phyloP scores from a whole-genome alignment of 2,797 vertebrate species.

The Octomys mimax region DNA sequence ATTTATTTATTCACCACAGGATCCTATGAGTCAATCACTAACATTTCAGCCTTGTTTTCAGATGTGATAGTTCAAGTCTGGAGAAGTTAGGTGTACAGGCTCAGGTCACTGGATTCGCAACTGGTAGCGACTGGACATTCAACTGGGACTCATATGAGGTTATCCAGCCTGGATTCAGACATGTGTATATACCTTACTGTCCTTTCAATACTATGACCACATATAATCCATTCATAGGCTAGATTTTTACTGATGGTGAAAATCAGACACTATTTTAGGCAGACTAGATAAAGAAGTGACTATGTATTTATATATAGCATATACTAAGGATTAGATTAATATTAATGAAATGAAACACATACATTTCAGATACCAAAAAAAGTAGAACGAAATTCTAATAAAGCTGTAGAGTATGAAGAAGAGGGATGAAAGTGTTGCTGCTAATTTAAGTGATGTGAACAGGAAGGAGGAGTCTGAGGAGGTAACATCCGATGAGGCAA shows the following conservation, averaged over 20 bases:
- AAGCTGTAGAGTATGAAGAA: not conserved
- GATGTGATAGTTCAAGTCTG: constrained; percentile 2
- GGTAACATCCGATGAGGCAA: not conserved
- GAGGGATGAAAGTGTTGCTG: not conserved
- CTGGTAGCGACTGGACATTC: not conserved
- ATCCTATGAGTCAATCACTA: not conserved
- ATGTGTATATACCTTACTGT: not conserved
- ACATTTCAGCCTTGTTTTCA: not conserved
- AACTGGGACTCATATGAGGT: not conserved
- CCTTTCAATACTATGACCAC: not conserved
- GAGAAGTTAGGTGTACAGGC: not conserved
- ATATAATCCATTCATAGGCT: not conserved
- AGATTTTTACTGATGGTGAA: not conserved
- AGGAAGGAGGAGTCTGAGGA: not conserved
- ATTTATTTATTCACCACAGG: not conserved
- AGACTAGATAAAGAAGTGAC: not conserved
- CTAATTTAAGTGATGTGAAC: not conserved
- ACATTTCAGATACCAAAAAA: not conserved
- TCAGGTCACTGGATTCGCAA: not conserved
- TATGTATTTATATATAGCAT: not conserved
- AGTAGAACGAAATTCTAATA: not conserved
- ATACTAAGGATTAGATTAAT: not conserved
- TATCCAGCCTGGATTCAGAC: not conserved
- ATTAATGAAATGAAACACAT: not conserved
- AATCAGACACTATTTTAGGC: not conserved